These are phyloP conservation scores for Phataginus tricuspis DNA, from an alignment of 2,797 vertebrate genomes.

Conservation along the genomic window DNA sequence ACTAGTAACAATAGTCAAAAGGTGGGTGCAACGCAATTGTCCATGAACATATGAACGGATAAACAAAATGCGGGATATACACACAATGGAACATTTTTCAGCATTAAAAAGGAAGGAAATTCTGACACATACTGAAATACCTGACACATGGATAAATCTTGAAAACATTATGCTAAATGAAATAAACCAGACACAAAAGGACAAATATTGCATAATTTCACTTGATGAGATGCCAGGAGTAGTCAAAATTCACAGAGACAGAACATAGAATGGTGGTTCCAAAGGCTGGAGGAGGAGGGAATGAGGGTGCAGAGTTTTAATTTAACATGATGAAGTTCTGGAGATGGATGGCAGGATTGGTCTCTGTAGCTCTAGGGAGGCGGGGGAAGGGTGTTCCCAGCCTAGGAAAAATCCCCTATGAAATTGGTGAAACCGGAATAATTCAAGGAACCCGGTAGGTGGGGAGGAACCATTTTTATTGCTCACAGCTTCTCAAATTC, in stretches of 20 bases:
- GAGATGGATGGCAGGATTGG: neutral
- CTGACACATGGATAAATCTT: neutral
- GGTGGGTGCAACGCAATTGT: neutral
- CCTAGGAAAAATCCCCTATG: too few species aligned
- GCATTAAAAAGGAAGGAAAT: slow-evolving; percentile 8
- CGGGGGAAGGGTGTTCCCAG: too few species aligned
- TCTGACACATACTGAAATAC: neutral
- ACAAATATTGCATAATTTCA: neutral
- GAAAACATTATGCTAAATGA: neutral
- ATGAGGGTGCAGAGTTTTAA: neutral
- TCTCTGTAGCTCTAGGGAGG: too few species aligned
- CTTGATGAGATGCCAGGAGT: neutral
- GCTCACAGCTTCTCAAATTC: too few species aligned
- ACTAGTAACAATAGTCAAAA: neutral
- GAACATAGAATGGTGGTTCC: neutral
- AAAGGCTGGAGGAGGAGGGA: neutral
- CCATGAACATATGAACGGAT: neutral
- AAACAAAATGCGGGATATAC: neutral
- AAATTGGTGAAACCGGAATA: too few species aligned
- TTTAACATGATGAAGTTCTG: neutral
- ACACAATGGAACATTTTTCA: neutral
- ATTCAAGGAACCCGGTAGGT: too few species aligned
- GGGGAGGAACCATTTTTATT: too few species aligned
- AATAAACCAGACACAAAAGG: neutral
- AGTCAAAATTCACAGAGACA: neutral